A percentile compares a stretch with the other conserved stretches of the same genome.
These are phyloP conservation scores for Ciconia maguari DNA, from an alignment of 2,113 vertebrate species.

Conservation along the genomic window DNA sequence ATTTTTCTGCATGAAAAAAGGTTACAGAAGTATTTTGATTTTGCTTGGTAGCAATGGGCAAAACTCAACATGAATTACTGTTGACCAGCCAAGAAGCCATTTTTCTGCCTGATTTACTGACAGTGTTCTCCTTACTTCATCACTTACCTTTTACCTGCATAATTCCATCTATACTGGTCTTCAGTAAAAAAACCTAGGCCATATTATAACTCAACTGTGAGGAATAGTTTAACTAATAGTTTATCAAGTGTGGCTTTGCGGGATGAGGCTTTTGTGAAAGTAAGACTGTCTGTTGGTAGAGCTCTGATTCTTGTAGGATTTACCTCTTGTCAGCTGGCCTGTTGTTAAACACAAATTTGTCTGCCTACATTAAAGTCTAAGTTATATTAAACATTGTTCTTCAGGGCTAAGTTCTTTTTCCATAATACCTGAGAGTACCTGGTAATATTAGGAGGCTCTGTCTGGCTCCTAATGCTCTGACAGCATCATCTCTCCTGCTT, in stretches of 20 bases:
- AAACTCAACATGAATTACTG: not conserved
- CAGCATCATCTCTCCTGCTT: not conserved
- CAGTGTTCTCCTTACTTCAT: not conserved
- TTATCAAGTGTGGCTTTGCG: not conserved
- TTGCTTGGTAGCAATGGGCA: not conserved
- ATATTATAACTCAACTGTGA: not conserved
- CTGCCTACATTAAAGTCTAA: not conserved
- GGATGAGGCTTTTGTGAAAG: not conserved
- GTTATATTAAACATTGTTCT: not conserved
- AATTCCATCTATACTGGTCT: not conserved
- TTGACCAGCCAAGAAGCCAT: not conserved
- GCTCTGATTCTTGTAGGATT: not conserved
- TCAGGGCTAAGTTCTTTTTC: not conserved
- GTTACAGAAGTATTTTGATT: not conserved
- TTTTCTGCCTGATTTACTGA: not conserved
- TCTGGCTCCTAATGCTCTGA: not conserved
- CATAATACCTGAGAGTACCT: not conserved
- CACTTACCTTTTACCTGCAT: not conserved
- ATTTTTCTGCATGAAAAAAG: not conserved
- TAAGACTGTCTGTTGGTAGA: not conserved
- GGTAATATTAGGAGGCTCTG: not conserved
- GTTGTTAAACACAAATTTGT: not conserved
- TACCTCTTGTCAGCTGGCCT: not conserved
- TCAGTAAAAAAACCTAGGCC: not conserved
- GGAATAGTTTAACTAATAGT: not conserved